Evolutionary conservation across 2,888 invertebrate species (phyloP), one percentile per base, ranked within the genome.

Genomic region (Lumbricus terrestris): DNA sequence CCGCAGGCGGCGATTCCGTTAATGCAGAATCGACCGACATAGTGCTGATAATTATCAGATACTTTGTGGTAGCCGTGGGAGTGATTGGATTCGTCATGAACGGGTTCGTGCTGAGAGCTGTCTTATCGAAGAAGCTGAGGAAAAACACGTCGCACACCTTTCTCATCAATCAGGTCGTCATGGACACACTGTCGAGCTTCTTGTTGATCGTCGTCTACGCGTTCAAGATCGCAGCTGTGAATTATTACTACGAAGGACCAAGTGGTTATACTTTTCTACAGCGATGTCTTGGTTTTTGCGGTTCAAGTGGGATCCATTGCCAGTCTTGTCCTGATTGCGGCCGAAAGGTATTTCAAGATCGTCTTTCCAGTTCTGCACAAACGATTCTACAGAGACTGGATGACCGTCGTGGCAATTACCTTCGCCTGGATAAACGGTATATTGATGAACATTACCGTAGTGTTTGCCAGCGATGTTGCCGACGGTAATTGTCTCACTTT

Each of bases 71-170:
- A 16, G 16, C 42, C 20, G 23, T 89, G 15, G 89, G 89, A 47
- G 82, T 89, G 1, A 33, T 54, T 2, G 82, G 89, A 18, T 37
- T 69, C 42, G 4, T 54, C 29, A 35, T 37, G 54, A 89, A 89
- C 20, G 89, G 89, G 29, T 89, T 89, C 82, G 89, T 89, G 18
- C 89, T 89, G 2, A 34, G n/a, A 33, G 89, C 69, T n/a, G 18
- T 89, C 47, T n/a, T 54, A 18, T 54, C 47, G 1, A 89, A 89
- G 54, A 34, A 37, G 6, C 34, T 69, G 13, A n/a, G 23, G 16
- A n/a, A 69, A 35, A 89, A 54, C 34, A 89, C 42, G n/a, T 47
- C 89, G 6, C 47, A 89, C 89, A 89, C 69, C 16, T 54, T 89
- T 33, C 42, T 89, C 69, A 69, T 18, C 15, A 89, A 89, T 33